These are phyloP conservation scores for Acipenser transmontanus DNA, from an alignment of 2,797 vertebrate species.

Conservation along the genomic window DNA sequence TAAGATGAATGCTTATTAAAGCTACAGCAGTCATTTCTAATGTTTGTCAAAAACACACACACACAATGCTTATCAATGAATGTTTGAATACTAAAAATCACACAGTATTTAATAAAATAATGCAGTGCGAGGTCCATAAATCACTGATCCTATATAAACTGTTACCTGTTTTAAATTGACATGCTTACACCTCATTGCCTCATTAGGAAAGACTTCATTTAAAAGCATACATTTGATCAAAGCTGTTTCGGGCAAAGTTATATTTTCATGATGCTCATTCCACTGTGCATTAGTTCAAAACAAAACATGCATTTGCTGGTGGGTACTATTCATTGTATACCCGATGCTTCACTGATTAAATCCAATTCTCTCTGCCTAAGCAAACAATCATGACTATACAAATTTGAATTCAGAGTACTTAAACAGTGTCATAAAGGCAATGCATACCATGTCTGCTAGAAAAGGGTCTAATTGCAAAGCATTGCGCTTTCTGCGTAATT, in stretches of 20 bases:
- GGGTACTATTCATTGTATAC: neutral
- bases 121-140: neutral
- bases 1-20: neutral
- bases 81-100: neutral
- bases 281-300: neutral
- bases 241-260: neutral
- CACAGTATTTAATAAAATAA: neutral
- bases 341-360: neutral
- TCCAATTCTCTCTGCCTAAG: neutral
- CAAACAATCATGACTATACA: neutral
- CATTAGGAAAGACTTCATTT: neutral
- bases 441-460: too few relatives aligned
- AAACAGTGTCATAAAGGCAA: neutral
- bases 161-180: neutral
- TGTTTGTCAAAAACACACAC: neutral
- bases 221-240: neutral
- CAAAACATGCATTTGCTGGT: neutral
- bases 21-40: neutral
- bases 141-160: conserved; percentile 1
- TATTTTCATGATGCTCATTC: neutral
- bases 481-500: too few relatives aligned
- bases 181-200: neutral
- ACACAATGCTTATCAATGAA: neutral
- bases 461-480: too few relatives aligned
- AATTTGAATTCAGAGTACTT: neutral